Evolutionary conservation across 2,113 vertebrate species (phyloP), one percentile per base, ranked within the genome.

Genomic region (Chionodraco myersi): DNA sequence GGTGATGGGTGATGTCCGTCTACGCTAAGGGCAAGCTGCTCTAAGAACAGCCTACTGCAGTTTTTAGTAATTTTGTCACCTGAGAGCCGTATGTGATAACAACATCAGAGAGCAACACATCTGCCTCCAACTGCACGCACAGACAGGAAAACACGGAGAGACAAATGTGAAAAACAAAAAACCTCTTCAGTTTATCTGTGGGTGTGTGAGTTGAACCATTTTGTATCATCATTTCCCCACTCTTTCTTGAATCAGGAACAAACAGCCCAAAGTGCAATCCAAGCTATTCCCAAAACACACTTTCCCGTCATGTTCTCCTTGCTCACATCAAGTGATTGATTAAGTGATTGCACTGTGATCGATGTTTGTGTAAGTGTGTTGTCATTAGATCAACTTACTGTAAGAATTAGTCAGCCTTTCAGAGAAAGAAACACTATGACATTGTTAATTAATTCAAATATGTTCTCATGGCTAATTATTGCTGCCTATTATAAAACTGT

Each of bases 91-190:
- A 86, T 41, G 85, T 63, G 88, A 89, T 86, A 65, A 87, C 59
- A 77, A 82, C 85, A 79, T 91, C 84, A 54, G 81, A 71, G 77
- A 84, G 72, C 77, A 92, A 89, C 77, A 86, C 70, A 86, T 88
- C 80, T 41, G 75, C 87, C 85, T 92, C 89, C 72, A 81, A 73
- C 82, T 90, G 84, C 82, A 80, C 45, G 80, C 81, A 89, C 52
- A 86, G 49, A 88, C 72, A 89, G 78, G 72, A 80, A 72, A 71
- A 58, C 56, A 79, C 13, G 34, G 53, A 78, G 54, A 73, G 58
- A 88, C 30, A 86, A 59, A 54, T 0, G n/a, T 72, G 63, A 78
- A 66, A 54, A 74, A 56, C 41, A 69, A 57, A 41, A 21, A 8
- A 2, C 18, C 45, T 61, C 6, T 68, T 60, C 6, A 41, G 36